Base-by-base conservation (phyloP, 2,113 vertebrate genomes). In the Phasianus colchicus region DNA sequence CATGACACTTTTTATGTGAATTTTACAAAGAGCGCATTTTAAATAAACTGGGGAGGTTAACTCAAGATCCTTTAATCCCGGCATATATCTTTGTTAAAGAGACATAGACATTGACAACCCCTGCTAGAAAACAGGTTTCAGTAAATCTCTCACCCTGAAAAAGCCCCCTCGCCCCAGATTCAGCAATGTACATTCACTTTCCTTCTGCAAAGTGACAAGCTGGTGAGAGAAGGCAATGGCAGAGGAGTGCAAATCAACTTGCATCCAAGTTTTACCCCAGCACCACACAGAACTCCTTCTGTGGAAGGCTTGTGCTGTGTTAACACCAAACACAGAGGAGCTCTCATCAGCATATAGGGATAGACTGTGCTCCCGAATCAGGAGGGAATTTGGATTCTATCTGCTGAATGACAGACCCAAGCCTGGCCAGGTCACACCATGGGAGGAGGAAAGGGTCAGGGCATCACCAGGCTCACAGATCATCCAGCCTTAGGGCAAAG, bases 11-110 rank as follows among this genome's bases (percentile, higher is more conserved):
- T 54, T 95, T 70, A 95, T 94, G 86, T 95, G 91, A 92, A 86
- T 91, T 96, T 97, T 95, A 94, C 80, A 94, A 90, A 92, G 90
- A 95, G n/a, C 10, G 64, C 84, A 87, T 95, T 95, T 93, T 66
- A 93, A 94, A 92, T 92, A 96, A 97, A 34, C 76, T 2, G 0
- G 16, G 48, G 73, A 95, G 88, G 94, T 94, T 95, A 95, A 88
- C 79, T 88, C 65, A 45, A 94, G 72, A 95, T 95, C 95, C 77
- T 90, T 96, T 96, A 95, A 97, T 95, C 91, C 80, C 66, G 76
- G 77, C 27, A 79, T 89, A 89, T 74, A 91, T 90, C 91, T 96
- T 86, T 94, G 88, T 90, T 88, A 96, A 88, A 54, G 86, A 91
- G 91, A 91, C 58, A 88, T 14, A 94, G 89, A 87, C 45, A 52